phyloP scores from a whole-genome alignment of 2,797 vertebrate species.

The Molossus alvarezi region DNA sequence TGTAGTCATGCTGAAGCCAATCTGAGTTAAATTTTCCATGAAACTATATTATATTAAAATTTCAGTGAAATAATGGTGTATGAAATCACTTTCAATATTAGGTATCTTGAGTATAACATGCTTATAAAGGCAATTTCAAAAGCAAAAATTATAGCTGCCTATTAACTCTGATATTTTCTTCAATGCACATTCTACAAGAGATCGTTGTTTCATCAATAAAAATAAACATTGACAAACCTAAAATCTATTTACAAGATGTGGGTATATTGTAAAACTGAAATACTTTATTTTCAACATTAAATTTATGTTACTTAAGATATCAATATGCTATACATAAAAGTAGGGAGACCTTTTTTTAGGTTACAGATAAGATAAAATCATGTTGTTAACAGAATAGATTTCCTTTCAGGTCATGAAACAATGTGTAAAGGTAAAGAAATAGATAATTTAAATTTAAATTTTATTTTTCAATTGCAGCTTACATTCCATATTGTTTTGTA shows the following conservation, averaged over 20 bases:
- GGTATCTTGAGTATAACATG: conserved; percentile 22
- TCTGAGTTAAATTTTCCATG: neutral
- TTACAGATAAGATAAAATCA: neutral
- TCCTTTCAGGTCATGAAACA: neutral
- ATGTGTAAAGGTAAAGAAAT: neutral
- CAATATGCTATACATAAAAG: neutral
- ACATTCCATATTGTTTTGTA: neutral
- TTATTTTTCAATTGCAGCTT: neutral
- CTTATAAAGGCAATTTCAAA: conserved; percentile 10
- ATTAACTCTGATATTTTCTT: conserved; percentile 75
- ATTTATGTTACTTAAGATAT: conserved; percentile 30
- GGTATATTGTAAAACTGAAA: conserved; percentile 20
- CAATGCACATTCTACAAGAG: neutral
- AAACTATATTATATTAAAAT: conserved; percentile 66
- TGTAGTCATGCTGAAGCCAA: neutral
- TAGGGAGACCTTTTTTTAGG: neutral
- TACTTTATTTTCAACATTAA: conserved; percentile 15
- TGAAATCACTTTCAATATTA: conserved; percentile 46
- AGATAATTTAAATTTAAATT: neutral
- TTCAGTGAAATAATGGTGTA: conserved; percentile 1
- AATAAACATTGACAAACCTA: conserved; percentile 26
- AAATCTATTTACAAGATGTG: conserved; percentile 20
- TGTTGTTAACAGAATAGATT: conserved; percentile 24
- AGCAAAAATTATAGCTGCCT: conserved; percentile 59
- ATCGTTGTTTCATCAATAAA: conserved; percentile 52